Evolutionary conservation across 2,797 vertebrate species (phyloP).

Genomic region (Sebastiscus albofasciatus): DNA sequence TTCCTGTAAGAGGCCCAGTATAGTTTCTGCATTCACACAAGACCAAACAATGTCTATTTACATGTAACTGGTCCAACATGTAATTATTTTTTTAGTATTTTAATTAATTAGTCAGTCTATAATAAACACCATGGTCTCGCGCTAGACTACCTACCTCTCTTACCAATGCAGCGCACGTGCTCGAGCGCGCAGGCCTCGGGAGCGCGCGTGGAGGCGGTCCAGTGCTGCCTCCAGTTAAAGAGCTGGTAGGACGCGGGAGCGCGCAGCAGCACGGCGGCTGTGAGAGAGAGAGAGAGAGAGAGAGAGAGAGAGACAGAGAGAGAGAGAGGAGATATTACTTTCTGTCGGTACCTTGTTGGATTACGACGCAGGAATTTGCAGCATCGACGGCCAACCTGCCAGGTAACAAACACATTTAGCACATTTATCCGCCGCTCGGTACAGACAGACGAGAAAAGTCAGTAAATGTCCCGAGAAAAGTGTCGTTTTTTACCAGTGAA

Average conservation of each 20-base stretch:
- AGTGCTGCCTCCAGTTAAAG: conserved; percentile 81
- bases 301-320: too few relatives aligned
- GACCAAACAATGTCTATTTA: background rate
- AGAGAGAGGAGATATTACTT: conserved; percentile 61
- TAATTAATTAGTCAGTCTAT: background rate
- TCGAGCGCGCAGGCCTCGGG: conserved; percentile 67
- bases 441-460: conserved; percentile 67
- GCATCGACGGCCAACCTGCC: conserved; percentile 80
- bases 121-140: conserved; percentile 1
- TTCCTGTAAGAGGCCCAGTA: background rate
- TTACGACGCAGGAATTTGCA: conserved; percentile 75
- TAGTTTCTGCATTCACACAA: background rate
- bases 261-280: conserved; percentile 75
- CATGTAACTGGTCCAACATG: background rate
- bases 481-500: conserved; percentile 71
- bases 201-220: conserved; percentile 87
- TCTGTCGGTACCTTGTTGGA: conserved; percentile 67
- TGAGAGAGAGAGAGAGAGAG: conserved; percentile 18
- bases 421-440: conserved; percentile 23
- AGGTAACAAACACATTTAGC: conserved; percentile 73
- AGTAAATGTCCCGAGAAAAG: conserved; percentile 82
- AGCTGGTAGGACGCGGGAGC: conserved; percentile 79
- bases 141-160: background rate
- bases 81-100: background rate
- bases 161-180: conserved; percentile 56